phyloP scores from a whole-genome alignment of 2,113 vertebrate species.

The Mormyrus iriodes region DNA sequence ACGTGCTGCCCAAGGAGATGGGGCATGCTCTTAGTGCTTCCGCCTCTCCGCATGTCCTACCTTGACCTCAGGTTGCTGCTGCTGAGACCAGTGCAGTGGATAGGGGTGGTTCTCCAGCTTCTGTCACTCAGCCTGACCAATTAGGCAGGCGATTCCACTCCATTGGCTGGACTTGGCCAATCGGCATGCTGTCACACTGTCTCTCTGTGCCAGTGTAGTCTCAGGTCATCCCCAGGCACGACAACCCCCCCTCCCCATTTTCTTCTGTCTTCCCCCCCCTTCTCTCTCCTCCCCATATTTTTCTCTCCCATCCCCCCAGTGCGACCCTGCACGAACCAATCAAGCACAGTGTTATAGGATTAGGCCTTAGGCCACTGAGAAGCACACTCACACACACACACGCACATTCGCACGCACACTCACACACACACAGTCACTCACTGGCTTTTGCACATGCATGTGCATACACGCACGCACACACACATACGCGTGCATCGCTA shows the following conservation, averaged over 20 bases:
- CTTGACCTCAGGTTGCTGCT: not conserved
- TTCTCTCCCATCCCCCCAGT: not conserved
- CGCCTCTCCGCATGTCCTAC: not conserved
- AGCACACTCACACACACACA: slow-evolving; percentile 4
- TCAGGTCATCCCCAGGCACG: not conserved
- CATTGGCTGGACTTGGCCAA: not conserved
- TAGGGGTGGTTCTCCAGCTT: not conserved
- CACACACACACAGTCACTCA: not conserved
- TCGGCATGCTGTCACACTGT: not conserved
- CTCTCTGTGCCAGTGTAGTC: not conserved
- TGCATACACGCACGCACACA: not conserved
- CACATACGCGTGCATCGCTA: not conserved
- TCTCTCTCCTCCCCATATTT: not conserved
- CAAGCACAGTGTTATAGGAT: slow-evolving; percentile 25
- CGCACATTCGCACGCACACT: not conserved
- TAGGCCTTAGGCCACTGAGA: slow-evolving; percentile 18
- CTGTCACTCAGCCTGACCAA: not conserved
- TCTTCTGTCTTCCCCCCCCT: not conserved
- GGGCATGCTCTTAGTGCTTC: not conserved
- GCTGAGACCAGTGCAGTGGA: not conserved
- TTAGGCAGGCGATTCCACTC: not conserved
- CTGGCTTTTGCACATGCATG: too few relatives aligned
- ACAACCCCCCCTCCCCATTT: not conserved
- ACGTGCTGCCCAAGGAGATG: not conserved
- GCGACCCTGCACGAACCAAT: slow-evolving; percentile 19